Evolutionary conservation across 2,113 vertebrate species (phyloP), one percentile per base, ranked within the genome.

Genomic region (Okapia johnstoni): DNA sequence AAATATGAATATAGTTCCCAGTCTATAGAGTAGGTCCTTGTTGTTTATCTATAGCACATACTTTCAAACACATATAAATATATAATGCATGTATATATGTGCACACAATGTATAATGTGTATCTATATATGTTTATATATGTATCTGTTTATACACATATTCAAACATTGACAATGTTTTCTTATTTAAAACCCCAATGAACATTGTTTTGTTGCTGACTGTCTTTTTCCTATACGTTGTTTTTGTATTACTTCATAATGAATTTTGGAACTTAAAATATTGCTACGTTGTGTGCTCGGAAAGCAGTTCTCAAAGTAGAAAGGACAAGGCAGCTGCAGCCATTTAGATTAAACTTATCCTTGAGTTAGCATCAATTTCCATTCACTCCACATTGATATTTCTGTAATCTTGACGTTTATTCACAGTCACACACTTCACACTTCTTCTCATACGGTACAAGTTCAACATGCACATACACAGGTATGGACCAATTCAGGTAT

Each of bases 211-310:
- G 33, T 15, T 88, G 26, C 21, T 73, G 3, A 48, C 46, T 43
- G 30, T 40, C 36, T 76, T 85, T 40, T 90, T 84, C 40, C 17
- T 88, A 73, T 85, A 4, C 17, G 80, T 43, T 90, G 8, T 21
- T 55, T 73, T 66, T 90, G 4, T 84, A 21, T 93, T 54, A 10
- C 48, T 76, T 93, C 43, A 6, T 66, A 40, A 43, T 95, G 79
- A 58, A 80, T 85, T 91, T 93, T 26, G 52, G 77, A 48, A 63
- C 54, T 73, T 73, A 17, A 91, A 26, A 21, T 88, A 48, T 96
- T 76, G 33, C 36, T 85, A 77, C 0, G 0, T 66, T 73, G 5
- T 91, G 4, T 57, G 16, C 17, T 93, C 33, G 57, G 16, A 89
- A 80, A 73, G 33, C 52, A 89, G 6, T 23, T 70, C 14, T 90